These are phyloP conservation scores for Sisyra terminalis DNA, from an alignment of 2,888 invertebrate species.

Conservation along the genomic window DNA sequence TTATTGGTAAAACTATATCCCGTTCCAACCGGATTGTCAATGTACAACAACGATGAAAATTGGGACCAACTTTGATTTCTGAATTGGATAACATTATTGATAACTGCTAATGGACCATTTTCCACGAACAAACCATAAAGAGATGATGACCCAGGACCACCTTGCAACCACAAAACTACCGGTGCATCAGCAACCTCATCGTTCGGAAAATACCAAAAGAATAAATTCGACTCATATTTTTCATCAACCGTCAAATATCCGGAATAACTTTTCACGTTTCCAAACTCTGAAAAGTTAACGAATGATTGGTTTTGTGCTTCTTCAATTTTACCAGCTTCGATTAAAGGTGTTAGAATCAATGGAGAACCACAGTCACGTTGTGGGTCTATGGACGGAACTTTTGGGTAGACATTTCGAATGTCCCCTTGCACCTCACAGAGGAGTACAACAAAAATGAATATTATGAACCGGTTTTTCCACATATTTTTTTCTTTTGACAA, in stretches of 20 bases:
- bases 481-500: no score
- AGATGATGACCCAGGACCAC: constrained; percentile 70
- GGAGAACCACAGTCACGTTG: constrained; percentile 35
- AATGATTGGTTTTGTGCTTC: constrained; percentile 37
- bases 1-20: constrained; percentile 79
- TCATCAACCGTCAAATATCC: constrained; percentile 75
- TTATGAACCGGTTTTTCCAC: no score
- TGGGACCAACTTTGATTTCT: constrained; percentile 67
- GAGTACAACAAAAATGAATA: no score
- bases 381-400: constrained; percentile 15
- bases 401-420: constrained; percentile 13
- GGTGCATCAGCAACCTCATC: constrained; percentile 36
- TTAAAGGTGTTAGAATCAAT: constrained; percentile 56
- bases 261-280: constrained; percentile 34
- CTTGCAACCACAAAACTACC: constrained; percentile 71
- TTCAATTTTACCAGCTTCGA: constrained; percentile 51
- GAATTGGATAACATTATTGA: constrained; percentile 26
- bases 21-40: constrained; percentile 87
- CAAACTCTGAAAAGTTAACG: constrained; percentile 40
- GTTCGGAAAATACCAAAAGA: constrained; percentile 82
- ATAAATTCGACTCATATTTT: constrained; percentile 60
- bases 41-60: constrained; percentile 66
- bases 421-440: no score
- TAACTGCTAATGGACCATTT: constrained; percentile 58
- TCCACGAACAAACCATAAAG: constrained; percentile 69